These are phyloP conservation scores for Oxygymnocypris stewartii DNA, from an alignment of 2,113 vertebrate species.

Conservation along the genomic window DNA sequence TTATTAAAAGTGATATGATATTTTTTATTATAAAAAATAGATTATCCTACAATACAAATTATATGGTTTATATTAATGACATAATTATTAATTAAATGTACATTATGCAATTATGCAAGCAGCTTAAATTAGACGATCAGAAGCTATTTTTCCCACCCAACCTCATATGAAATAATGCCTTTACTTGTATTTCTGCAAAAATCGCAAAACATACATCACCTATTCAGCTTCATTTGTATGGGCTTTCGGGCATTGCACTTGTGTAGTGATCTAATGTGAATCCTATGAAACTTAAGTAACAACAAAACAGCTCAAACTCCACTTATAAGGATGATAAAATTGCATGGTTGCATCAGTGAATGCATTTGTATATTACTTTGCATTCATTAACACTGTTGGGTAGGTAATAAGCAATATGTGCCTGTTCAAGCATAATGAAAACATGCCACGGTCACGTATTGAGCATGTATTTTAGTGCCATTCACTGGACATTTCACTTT, in stretches of 20 bases:
- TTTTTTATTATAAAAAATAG: no score
- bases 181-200: neutral
- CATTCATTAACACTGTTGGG: neutral
- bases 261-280: neutral
- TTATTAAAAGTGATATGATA: no score
- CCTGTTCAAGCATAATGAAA: neutral
- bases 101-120: neutral
- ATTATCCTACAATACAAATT: neutral
- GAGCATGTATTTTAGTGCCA: no score
- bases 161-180: neutral
- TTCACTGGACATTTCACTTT: no score
- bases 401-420: neutral
- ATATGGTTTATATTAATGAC: neutral
- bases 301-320: neutral
- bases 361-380: neutral
- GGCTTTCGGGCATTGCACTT: neutral
- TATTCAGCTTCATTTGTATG: no score
- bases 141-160: neutral
- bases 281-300: neutral
- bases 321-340: no score
- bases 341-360: neutral
- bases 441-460: neutral
- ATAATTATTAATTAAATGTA: neutral
- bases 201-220: no score
- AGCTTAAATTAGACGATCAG: neutral